Conservation (phyloP, 2,797 vertebrate genomes). For the Falco peregrinus region DNA sequence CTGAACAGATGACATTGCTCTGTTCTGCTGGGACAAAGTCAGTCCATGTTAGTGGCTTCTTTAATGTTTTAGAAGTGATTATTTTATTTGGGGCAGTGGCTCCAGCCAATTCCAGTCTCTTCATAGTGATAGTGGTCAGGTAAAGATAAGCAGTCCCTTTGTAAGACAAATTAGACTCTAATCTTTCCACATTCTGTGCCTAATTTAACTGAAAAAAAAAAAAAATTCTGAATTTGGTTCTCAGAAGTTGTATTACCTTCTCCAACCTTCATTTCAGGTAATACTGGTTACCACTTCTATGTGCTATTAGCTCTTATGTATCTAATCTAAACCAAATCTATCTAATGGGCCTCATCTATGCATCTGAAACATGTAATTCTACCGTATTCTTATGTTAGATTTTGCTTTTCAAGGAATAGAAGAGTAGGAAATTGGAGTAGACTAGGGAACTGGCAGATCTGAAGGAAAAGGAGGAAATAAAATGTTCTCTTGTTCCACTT, state of each 20-base stretch:
- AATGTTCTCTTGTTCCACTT: background rate
- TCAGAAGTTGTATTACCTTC: background rate
- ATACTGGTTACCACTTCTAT: background rate
- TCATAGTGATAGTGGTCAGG: background rate
- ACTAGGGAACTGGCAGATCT: background rate
- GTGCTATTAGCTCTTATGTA: background rate
- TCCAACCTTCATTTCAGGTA: background rate
- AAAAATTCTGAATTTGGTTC: background rate
- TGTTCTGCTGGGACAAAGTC: background rate
- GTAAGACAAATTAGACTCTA: background rate
- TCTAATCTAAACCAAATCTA: background rate
- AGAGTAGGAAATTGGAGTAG: background rate
- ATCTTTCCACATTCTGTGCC: background rate
- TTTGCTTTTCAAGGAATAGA: background rate
- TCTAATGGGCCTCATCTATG: background rate
- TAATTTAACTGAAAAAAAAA: background rate
- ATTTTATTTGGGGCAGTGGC: background rate
- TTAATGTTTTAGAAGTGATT: slow-evolving; percentile 44
- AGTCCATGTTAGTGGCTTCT: slow-evolving; percentile 1
- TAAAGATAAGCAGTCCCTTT: background rate
- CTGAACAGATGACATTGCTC: background rate
- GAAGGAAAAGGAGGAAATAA: background rate
- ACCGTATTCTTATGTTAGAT: background rate
- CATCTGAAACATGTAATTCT: background rate
- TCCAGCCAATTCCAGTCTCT: background rate